Evolutionary conservation across 2,888 invertebrate genomes (phyloP), one percentile per base, ranked within the genome.

Genomic region (Apoderus coryli): DNA sequence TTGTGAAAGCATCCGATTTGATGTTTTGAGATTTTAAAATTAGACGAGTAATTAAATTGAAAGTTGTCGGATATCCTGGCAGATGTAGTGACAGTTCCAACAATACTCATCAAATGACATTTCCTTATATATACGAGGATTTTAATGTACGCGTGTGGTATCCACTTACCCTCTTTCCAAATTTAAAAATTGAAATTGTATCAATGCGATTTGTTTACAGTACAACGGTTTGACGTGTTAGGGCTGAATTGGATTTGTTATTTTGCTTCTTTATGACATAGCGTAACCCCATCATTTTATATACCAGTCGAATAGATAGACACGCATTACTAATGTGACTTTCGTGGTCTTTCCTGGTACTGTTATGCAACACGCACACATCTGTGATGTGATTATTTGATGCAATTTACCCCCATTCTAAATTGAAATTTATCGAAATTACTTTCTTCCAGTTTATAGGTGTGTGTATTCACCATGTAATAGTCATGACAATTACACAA

Each of bases 201-300:
- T 56, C 54, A 56, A 56, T 56, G 54, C 50, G 50, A 56, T 57
- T 56, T 56, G 48, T 55, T 56, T 54, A 56, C 57, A 55, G 49
- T 47, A 54, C 51, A 54, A 40, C 51, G 52, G 44, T 42, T 48
- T 52, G 53, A 52, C n/a, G n/a, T n/a, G n/a, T n/a, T n/a, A n/a
- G n/a, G n/a, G n/a, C n/a, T n/a, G n/a, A n/a, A n/a, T n/a, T n/a
- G n/a, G n/a, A n/a, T n/a, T n/a, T n/a, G n/a, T n/a, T n/a, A n/a
- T n/a, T n/a, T n/a, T n/a, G n/a, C n/a, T n/a, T n/a, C n/a, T n/a
- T n/a, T n/a, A n/a, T n/a, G n/a, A n/a, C n/a, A n/a, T n/a, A n/a
- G n/a, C n/a, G n/a, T n/a, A n/a, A n/a, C n/a, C n/a, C n/a, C n/a
- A n/a, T n/a, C n/a, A n/a, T n/a, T n/a, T n/a, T n/a, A n/a, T n/a